Percentiles rank a stretch among this genome's conserved stretches.
These are phyloP conservation scores for Sebastiscus albofasciatus DNA, from an alignment of 2,797 vertebrate species.

Conservation along the genomic window DNA sequence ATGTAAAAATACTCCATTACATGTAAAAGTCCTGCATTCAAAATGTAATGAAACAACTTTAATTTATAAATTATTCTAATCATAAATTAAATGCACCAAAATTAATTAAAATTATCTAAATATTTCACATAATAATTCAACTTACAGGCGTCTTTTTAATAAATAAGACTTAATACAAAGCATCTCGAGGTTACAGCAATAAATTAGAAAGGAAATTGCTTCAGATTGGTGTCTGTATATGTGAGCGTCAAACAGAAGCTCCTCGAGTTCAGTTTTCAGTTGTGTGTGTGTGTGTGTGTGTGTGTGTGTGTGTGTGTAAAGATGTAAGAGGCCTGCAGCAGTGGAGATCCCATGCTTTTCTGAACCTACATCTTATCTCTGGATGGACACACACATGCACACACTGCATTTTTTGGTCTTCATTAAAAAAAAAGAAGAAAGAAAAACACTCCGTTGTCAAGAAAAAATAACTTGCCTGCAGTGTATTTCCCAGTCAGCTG, in stretches of 20 bases:
- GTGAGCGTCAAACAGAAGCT: too few relatives aligned
- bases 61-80: neutral
- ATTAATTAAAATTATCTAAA: too few relatives aligned
- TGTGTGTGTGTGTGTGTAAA: too few relatives aligned
- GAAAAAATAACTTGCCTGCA: neutral
- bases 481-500: conserved; percentile 43
- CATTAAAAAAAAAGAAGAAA: neutral
- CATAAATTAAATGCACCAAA: neutral
- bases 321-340: neutral
- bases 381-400: neutral
- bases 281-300: too few relatives aligned
- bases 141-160: too few relatives aligned
- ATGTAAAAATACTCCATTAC: neutral
- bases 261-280: too few relatives aligned
- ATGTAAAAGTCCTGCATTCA: neutral
- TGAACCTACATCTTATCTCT: neutral
- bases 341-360: neutral
- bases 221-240: too few relatives aligned
- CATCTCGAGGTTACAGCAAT: too few relatives aligned
- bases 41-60: neutral
- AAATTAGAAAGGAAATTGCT: too few relatives aligned
- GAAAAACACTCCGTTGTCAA: neutral
- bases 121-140: too few relatives aligned
- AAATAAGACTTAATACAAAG: too few relatives aligned
- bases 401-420: neutral